These are phyloP conservation scores for Lerema accius DNA, from an alignment of 1,140 invertebrate genomes.

Conservation along the genomic window DNA sequence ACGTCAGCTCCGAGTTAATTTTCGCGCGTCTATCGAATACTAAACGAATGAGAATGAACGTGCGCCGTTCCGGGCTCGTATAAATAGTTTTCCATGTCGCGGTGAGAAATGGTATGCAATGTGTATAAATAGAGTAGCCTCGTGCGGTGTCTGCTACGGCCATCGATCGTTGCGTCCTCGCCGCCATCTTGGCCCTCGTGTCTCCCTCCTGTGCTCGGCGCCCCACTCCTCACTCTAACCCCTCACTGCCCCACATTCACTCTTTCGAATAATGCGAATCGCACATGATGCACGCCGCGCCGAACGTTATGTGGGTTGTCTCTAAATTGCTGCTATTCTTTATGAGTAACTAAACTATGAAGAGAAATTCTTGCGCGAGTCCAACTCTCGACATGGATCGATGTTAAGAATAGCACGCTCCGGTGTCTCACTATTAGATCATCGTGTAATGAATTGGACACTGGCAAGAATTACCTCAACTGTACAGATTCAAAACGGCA, in stretches of 20 bases:
- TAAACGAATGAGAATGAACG: constrained; percentile 15
- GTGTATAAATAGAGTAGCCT: constrained; percentile 78
- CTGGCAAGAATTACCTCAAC: constrained; percentile 1
- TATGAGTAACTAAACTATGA: constrained; percentile 26
- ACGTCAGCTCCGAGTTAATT: constrained; percentile 7
- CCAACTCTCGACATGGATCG: background rate
- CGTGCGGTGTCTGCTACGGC: constrained; percentile 74
- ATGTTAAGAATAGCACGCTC: constrained; percentile 15
- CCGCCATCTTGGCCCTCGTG: constrained; percentile 78
- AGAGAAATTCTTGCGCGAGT: constrained; percentile 33
- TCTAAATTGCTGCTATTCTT: constrained; percentile 39
- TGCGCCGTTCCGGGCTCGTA: constrained; percentile 27
- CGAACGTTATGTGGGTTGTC: constrained; percentile 46
- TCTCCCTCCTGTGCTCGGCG: constrained; percentile 66
- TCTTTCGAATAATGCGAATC: constrained; percentile 54
- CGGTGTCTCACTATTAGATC: constrained; percentile 2
- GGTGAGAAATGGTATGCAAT: constrained; percentile 66
- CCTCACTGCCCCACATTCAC: constrained; percentile 78
- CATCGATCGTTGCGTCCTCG: constrained; percentile 79
- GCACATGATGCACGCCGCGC: constrained; percentile 54
- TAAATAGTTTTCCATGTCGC: constrained; percentile 48
- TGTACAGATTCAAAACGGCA: constrained; percentile 1
- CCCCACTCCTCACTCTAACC: constrained; percentile 59
- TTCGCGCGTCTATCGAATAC: constrained; percentile 21
- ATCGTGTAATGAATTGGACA: constrained; percentile 9